phyloP scores from a whole-genome alignment of 1,140 invertebrate genomes.

The Drosophila mauritiana region DNA sequence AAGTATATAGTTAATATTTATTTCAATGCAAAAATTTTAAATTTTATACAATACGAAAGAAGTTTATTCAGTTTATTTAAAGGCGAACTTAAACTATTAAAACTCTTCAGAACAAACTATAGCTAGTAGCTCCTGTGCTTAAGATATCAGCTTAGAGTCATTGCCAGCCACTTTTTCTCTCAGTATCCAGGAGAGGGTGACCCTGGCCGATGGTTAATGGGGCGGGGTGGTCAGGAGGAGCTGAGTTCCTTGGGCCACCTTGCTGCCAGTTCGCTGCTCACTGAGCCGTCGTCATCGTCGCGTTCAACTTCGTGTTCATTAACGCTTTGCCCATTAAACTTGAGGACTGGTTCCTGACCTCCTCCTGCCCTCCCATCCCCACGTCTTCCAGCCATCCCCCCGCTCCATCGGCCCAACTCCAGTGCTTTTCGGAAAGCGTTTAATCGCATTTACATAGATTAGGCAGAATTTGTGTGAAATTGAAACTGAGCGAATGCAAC shows the following conservation, averaged over 20 bases:
- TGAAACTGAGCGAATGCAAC: slow-evolving; percentile 59
- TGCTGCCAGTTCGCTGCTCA: slow-evolving; percentile 39
- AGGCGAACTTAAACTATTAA: no score
- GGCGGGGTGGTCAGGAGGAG: not conserved
- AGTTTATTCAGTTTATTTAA: no score
- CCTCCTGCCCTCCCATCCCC: not conserved
- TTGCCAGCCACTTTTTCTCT: not conserved
- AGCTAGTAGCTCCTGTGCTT: no score
- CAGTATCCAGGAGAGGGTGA: slow-evolving; percentile 13
- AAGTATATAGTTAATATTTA: no score
- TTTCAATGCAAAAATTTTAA: no score
- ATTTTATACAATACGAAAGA: no score
- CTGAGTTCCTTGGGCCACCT: slow-evolving; percentile 33
- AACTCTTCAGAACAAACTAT: no score
- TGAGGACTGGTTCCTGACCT: slow-evolving; percentile 54
- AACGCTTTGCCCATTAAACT: slow-evolving; percentile 79
- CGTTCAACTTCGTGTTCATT: slow-evolving; percentile 74
- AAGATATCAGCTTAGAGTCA: no score
- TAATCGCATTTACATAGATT: slow-evolving; percentile 83
- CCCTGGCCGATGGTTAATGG: slow-evolving; percentile 1
- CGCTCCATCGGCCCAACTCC: not conserved
- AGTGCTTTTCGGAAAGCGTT: slow-evolving; percentile 73
- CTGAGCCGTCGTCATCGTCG: slow-evolving; percentile 44
- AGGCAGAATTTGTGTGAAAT: slow-evolving; percentile 83
- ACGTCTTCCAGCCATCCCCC: not conserved